phyloP scores from a whole-genome alignment of 2,113 vertebrate genomes.

The Nerophis ophidion region DNA sequence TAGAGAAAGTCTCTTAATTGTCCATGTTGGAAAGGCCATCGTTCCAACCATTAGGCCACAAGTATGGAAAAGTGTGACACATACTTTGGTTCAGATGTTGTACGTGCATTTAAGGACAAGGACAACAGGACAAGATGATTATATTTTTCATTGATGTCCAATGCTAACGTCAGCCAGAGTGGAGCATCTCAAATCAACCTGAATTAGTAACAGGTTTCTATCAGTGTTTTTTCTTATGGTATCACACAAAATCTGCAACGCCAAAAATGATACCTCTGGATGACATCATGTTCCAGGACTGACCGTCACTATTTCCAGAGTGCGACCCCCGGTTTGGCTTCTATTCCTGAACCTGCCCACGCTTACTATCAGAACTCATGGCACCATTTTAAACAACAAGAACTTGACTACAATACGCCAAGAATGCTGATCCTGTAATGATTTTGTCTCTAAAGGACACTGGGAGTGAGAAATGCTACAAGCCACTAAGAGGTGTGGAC shows the following conservation, averaged over 20 bases:
- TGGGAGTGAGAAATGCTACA: slow-evolving; percentile 7
- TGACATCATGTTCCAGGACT: too few species aligned
- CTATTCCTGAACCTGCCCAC: too few species aligned
- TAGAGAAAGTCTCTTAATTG: slow-evolving; percentile 56
- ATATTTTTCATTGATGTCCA: not conserved
- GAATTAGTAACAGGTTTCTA: too few species aligned
- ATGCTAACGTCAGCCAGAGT: not conserved
- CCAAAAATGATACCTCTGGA: too few species aligned
- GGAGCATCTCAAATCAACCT: too few species aligned
- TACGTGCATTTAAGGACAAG: not conserved
- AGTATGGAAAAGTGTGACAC: not conserved
- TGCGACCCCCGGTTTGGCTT: too few species aligned
- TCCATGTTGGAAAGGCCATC: slow-evolving; percentile 45
- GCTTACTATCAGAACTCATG: too few species aligned
- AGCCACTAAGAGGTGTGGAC: slow-evolving; percentile 17
- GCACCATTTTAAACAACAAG: too few species aligned
- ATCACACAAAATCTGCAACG: too few species aligned
- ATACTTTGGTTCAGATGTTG: slow-evolving; percentile 7
- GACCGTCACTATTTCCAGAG: too few species aligned
- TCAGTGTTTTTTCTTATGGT: too few species aligned
- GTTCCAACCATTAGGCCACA: not conserved
- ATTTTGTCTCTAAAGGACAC: slow-evolving; percentile 21
- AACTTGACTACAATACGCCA: too few species aligned
- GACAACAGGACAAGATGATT: not conserved
- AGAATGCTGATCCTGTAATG: slow-evolving; percentile 5